Conservation (phyloP, 1,140 invertebrate species). For the Helicoverpa zea region DNA sequence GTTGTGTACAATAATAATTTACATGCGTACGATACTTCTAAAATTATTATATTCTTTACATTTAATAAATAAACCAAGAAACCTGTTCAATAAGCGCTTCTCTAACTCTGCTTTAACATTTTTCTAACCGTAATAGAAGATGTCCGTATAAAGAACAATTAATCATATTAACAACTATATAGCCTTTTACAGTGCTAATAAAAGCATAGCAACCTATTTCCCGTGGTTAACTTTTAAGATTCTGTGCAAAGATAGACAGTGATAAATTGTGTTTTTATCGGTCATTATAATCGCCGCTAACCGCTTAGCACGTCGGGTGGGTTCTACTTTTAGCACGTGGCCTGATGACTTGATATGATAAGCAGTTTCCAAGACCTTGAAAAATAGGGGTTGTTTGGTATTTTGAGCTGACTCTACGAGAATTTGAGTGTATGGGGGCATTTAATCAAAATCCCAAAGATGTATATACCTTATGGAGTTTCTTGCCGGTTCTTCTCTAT, state of each 20-base stretch:
- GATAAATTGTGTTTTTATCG: constrained; percentile 22
- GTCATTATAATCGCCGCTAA: neutral
- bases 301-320: neutral
- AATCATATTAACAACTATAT: too few relatives aligned
- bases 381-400: neutral
- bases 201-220: neutral
- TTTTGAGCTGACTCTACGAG: neutral
- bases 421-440: too few relatives aligned
- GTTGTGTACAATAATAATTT: neutral
- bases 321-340: neutral
- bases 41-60: too few relatives aligned
- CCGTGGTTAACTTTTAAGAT: constrained; percentile 8
- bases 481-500: too few relatives aligned
- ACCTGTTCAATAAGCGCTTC: too few relatives aligned
- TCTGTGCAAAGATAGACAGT: constrained; percentile 11
- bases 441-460: too few relatives aligned
- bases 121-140: neutral
- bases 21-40: too few relatives aligned
- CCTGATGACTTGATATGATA: neutral
- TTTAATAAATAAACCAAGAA: too few relatives aligned
- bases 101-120: neutral
- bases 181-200: too few relatives aligned
- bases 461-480: too few relatives aligned
- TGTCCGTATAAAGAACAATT: too few relatives aligned
- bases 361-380: neutral